Base-by-base conservation (phyloP, 2,113 vertebrate genomes). In the Dicentrarchus labrax region DNA sequence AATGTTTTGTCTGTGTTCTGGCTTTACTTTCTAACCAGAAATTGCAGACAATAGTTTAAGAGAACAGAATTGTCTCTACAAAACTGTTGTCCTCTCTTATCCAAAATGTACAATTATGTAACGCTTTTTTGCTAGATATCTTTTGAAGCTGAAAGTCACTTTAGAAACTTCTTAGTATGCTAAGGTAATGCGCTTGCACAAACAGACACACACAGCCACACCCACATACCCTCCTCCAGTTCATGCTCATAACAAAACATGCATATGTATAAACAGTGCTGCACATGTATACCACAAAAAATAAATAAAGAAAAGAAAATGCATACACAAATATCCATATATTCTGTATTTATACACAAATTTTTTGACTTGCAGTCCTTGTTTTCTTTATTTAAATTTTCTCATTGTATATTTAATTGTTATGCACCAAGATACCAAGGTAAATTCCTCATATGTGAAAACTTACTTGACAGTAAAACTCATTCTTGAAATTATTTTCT, bases 91-190 rank as follows among this genome's bases (percentile, higher is more conserved):
- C 2, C 9, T 38, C 12, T 38, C 4, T 48, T 17, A 68, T 48
- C 53, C 50, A 48, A 15, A 72, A 45, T 73, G 57, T 72, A 38
- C 6, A 13, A n/a, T 81, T 81, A 47, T 21, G 57, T 53, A 82
- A 85, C 4, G 0, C 39, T n/a, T 21, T 13, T 54, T 48, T 17
- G 47, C 30, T 39, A n/a, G 69, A 69, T 70, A 59, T 72, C 50
- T 66, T n/a, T 73, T 56, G 2, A 19, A 53, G 51, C 50, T 62
- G 7, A 60, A 59, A 21, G 47, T 69, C 48, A 47, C 30, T 38
- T n/a, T n/a, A 8, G 10, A 11, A 61, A 41, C 24, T 8, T 73
- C 62, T 56, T 19, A 41, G 12, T 45, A 4, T 68, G n/a, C 22
- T 78, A 43, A 7, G 8, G 30, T 70, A 17, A 59, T 62, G 16